Conservation (phyloP, 2,888 invertebrate species). For the Argynnis bischoffii region DNA sequence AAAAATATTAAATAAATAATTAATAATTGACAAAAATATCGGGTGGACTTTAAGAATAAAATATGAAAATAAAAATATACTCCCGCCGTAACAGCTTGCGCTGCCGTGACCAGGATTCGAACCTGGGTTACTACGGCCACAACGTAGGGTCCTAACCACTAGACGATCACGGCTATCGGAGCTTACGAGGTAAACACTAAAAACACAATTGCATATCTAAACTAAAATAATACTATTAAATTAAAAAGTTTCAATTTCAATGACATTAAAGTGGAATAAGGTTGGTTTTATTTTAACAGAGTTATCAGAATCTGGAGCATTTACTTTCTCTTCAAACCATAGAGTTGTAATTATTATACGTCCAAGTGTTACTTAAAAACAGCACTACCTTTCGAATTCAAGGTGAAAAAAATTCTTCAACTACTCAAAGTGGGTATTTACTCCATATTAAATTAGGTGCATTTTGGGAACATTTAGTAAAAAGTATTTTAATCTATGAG, state of each 20-base stretch:
- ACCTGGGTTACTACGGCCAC: conserved; percentile 90
- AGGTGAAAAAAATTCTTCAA: too few relatives aligned
- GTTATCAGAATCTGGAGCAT: conserved; percentile 10
- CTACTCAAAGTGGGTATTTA: too few relatives aligned
- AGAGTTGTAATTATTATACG: background rate
- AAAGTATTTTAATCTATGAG: too few relatives aligned
- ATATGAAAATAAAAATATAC: conserved; percentile 19
- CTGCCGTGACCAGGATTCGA: conserved; percentile 88
- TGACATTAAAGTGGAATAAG: background rate
- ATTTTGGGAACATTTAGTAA: too few relatives aligned
- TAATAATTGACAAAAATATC: too few relatives aligned
- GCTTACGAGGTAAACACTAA: conserved; percentile 20
- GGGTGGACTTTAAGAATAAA: too few relatives aligned
- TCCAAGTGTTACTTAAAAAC: conserved; percentile 43
- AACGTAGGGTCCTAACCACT: conserved; percentile 90
- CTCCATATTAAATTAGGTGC: too few relatives aligned
- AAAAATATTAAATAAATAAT: too few relatives aligned
- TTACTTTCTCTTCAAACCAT: conserved; percentile 7
- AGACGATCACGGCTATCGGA: conserved; percentile 82
- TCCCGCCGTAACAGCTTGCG: conserved; percentile 45
- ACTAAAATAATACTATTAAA: conserved; percentile 1
- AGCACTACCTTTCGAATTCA: background rate
- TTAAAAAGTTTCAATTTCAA: background rate
- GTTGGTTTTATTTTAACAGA: background rate
- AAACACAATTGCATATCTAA: background rate